Evolutionary conservation across 1,140 invertebrate genomes (phyloP).

Genomic region (Choristoneura fumiferana): DNA sequence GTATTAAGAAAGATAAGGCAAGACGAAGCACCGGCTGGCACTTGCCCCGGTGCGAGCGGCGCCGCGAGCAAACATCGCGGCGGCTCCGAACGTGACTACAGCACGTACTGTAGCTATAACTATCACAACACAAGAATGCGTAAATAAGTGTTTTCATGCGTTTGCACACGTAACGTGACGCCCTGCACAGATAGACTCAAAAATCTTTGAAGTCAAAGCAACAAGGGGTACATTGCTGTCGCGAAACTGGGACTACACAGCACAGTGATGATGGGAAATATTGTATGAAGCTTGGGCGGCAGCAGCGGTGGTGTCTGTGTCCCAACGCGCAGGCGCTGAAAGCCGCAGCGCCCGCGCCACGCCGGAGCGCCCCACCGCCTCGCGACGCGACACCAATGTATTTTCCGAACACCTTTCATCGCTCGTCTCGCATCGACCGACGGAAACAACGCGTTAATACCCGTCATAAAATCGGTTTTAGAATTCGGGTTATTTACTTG

Average conservation of each 20-base stretch:
- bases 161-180: constrained; percentile 27
- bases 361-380: constrained; percentile 20
- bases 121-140: constrained; percentile 39
- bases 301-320: constrained; percentile 24
- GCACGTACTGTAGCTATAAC: constrained; percentile 53
- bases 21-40: constrained; percentile 35
- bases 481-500: constrained; percentile 78
- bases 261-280: background rate
- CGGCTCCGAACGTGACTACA: constrained; percentile 48
- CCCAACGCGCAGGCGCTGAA: constrained; percentile 26
- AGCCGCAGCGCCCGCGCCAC: constrained; percentile 21
- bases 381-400: constrained; percentile 61
- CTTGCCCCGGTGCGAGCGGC: constrained; percentile 13
- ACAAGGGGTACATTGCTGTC: background rate
- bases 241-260: background rate
- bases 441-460: constrained; percentile 78
- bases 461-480: constrained; percentile 78
- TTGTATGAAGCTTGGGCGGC: background rate
- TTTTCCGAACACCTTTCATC: constrained; percentile 74
- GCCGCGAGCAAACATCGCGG: constrained; percentile 22
- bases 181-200: constrained; percentile 24
- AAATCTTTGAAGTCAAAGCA: background rate
- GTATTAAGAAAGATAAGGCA: constrained; percentile 48
- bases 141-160: constrained; percentile 23
- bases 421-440: constrained; percentile 72